phyloP scores from a whole-genome alignment of 2,797 vertebrate species.

The Harpagifer antarcticus region DNA sequence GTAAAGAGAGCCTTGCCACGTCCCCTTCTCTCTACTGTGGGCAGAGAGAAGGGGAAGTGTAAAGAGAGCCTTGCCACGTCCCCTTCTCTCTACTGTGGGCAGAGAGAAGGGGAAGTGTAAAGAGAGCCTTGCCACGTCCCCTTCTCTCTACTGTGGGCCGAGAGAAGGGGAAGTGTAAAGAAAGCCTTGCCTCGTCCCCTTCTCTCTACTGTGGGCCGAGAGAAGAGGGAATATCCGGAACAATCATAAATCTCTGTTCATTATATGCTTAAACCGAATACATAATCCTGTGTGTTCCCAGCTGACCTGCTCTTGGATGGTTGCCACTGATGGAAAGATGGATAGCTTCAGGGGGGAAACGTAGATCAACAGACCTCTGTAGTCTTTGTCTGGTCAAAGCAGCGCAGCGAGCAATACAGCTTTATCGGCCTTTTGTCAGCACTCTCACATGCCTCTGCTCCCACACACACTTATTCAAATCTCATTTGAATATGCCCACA shows the following conservation, averaged over 20 bases:
- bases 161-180: neutral
- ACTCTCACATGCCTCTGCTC: conserved; percentile 3
- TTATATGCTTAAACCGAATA: neutral
- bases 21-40: neutral
- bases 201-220: neutral
- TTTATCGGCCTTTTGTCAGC: conserved; percentile 63
- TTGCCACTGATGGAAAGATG: conserved; percentile 52
- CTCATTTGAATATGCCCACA: conserved; percentile 54
- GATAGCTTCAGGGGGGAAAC: conserved; percentile 27
- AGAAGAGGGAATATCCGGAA: neutral
- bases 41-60: neutral
- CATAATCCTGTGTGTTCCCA: conserved; percentile 9
- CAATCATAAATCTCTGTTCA: neutral
- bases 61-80: neutral
- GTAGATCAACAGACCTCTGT: conserved; percentile 36
- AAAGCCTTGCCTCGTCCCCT: neutral
- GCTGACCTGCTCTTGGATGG: conserved; percentile 35
- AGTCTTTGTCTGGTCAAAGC: conserved; percentile 50
- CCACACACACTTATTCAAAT: conserved; percentile 27
- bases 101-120: neutral
- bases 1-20: neutral
- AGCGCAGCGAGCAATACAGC: conserved; percentile 51
- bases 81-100: neutral
- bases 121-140: neutral
- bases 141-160: neutral